Percentiles rank a stretch among this genome's conserved stretches.
Conservation (phyloP, 1,140 invertebrate genomes). For the Babylonia areolata region DNA sequence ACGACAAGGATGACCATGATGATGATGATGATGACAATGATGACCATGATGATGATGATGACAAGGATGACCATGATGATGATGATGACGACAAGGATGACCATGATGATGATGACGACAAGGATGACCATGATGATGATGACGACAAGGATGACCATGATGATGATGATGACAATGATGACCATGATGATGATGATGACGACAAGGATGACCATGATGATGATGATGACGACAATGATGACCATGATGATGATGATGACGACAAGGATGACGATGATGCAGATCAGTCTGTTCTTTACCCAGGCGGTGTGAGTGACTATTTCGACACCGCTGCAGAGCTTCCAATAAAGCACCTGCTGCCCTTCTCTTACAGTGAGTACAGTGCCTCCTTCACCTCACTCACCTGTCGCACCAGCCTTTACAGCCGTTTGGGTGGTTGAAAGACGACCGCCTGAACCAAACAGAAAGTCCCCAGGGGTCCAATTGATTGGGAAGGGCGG, state of each 20-base stretch:
- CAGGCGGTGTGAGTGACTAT: too few relatives aligned
- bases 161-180: constrained; percentile 33
- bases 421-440: too few relatives aligned
- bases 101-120: constrained; percentile 37
- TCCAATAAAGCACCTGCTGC: too few relatives aligned
- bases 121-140: constrained; percentile 32
- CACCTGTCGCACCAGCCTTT: too few relatives aligned
- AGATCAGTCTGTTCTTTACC: too few relatives aligned
- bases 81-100: constrained; percentile 33
- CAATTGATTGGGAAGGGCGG: too few relatives aligned
- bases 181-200: background rate
- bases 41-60: constrained; percentile 18
- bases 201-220: constrained; percentile 5
- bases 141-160: constrained; percentile 29
- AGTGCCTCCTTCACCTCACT: too few relatives aligned
- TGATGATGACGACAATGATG: constrained; percentile 24
- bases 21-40: constrained; percentile 34
- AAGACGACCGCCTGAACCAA: too few relatives aligned
- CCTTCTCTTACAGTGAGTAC: too few relatives aligned
- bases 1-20: constrained; percentile 11
- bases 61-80: background rate
- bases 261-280: constrained; percentile 26
- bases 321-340: too few relatives aligned
- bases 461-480: too few relatives aligned
- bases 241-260: constrained; percentile 19